Base-by-base conservation (phyloP, 1,140 invertebrate genomes). In the Geopemphigus sp. region DNA sequence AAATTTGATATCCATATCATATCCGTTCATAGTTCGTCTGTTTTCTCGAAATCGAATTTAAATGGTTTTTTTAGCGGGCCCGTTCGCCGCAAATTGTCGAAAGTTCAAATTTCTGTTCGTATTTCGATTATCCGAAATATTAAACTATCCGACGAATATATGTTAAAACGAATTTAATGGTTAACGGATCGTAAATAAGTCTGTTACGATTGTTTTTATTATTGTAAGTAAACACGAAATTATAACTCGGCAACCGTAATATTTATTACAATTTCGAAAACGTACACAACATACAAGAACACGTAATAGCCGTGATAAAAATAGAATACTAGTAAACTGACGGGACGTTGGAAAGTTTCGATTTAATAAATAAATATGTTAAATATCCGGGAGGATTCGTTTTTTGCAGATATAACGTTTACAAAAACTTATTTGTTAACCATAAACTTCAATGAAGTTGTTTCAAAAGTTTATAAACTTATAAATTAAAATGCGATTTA, bases 381-480 rank as follows among this genome's bases (percentile, higher is more conserved):
- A 47, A 66, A n/a, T 14, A 24, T 47, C 12, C 1, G 17, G 1
- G 22, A 66, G 39, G n/a, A 45, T 66, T 66, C 39, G 64, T 66
- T 66, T 47, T 45, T 22, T 22, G 39, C n/a, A 45, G n/a, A 66
- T 66, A 66, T 45, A n/a, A 66, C 19, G 32, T n/a, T 39, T 8
- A 47, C 63, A 22, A 66, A n/a, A 45, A 45, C 12, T 45, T 66
- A 47, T 66, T 66, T 66, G 64, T 47, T 45, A 45, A 24, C 64
- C 29, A 47, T 66, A 24, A 66, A 66, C 64, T 66, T 66, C 32
- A 66, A 6, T 47, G 14, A 17, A 68, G 66, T 68, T 50, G 22
- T 68, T 68, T 50, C 47, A 68, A 68, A 68, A 68, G 66, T 68
- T 68, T 68, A 68, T 11, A 68, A 68, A 10, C 39, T 68, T 50